A percentile compares a stretch with the other conserved stretches of the same genome.
Conservation (phyloP, 2,888 invertebrate species). For the Lycaena phlaeas region DNA sequence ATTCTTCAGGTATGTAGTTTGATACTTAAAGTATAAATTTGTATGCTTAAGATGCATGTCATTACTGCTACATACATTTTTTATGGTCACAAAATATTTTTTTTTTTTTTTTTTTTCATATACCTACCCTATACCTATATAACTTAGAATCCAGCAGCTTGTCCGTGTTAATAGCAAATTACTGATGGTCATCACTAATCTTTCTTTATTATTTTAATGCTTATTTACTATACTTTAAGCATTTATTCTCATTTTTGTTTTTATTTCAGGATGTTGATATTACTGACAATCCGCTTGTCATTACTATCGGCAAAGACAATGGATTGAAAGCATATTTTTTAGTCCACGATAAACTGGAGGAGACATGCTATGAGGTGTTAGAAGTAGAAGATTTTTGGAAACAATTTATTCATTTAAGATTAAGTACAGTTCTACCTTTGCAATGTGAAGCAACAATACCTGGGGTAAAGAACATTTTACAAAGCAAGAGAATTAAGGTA, state of each 20-base stretch:
- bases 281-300: constrained; percentile 83
- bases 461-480: constrained; percentile 76
- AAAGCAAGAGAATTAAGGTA: constrained; percentile 77
- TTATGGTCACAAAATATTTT: not conserved
- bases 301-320: constrained; percentile 67
- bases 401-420: constrained; percentile 79
- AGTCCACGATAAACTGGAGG: constrained; percentile 80
- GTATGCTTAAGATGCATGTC: no score
- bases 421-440: constrained; percentile 77
- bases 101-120: no score
- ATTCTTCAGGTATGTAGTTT: constrained; percentile 72
- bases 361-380: constrained; percentile 76
- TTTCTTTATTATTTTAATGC: not conserved
- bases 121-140: no score
- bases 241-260: not conserved
- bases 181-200: no score
- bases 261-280: constrained; percentile 78
- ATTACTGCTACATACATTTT: no score
- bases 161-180: no score
- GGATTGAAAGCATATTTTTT: constrained; percentile 78
- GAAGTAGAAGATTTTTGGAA: constrained; percentile 76
- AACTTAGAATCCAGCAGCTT: no score
- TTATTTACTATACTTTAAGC: no score
- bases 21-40: no score
- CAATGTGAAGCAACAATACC: constrained; percentile 73